A percentile compares a stretch with the other conserved stretches of the same genome.
These are phyloP conservation scores for Dufourea novaeangliae DNA, from an alignment of 1,140 invertebrate species.

Conservation along the genomic window DNA sequence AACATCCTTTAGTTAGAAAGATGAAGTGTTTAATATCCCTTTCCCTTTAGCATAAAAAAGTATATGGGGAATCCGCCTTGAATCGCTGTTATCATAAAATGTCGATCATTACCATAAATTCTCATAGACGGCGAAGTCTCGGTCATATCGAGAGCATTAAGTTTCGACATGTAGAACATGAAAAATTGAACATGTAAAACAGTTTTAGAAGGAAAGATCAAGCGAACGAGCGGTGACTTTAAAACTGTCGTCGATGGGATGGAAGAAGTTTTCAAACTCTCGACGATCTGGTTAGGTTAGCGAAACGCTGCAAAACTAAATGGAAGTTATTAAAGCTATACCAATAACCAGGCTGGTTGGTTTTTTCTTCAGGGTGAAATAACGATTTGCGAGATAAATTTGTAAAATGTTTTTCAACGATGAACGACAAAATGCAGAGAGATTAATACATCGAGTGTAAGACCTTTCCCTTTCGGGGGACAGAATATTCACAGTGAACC, in stretches of 20 bases:
- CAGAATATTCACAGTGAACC: background rate
- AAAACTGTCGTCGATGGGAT: background rate
- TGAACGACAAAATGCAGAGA: background rate
- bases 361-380: background rate
- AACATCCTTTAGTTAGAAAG: background rate
- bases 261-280: background rate
- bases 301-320: background rate
- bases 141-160: conserved; percentile 1
- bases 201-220: background rate
- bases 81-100: background rate
- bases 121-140: background rate
- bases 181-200: conserved; percentile 14
- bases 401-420: background rate
- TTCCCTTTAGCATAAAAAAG: background rate
- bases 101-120: conserved; percentile 16
- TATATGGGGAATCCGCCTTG: background rate
- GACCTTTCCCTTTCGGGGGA: background rate
- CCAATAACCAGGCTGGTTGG: background rate
- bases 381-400: background rate
- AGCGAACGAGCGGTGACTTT: conserved; percentile 3
- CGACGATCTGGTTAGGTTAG: background rate
- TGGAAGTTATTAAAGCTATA: background rate
- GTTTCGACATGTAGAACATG: conserved; percentile 1
- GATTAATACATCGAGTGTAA: background rate
- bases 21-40: conserved; percentile 10